Conservation (phyloP, 2,113 vertebrate genomes). For the Hippopotamus amphibius region DNA sequence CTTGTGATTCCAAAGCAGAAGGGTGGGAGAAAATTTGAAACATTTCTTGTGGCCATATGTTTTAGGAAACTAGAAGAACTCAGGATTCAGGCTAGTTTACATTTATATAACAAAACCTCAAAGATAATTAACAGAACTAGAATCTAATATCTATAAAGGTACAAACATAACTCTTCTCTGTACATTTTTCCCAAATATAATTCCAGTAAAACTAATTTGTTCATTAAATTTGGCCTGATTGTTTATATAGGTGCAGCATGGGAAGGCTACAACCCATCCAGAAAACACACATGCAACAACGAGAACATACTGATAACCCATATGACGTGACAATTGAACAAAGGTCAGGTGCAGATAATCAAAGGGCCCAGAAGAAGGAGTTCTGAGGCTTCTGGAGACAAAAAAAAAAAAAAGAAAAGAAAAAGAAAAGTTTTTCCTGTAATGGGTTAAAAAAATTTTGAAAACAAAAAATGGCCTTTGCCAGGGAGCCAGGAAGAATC, state of each 20-base stretch:
- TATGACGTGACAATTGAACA: neutral
- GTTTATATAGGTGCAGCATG: neutral
- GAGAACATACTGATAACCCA: neutral
- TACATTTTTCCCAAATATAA: neutral
- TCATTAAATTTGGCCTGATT: neutral
- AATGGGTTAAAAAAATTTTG: neutral
- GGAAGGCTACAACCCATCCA: neutral
- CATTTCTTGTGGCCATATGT: neutral
- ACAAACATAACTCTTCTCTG: neutral
- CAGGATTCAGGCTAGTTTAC: neutral
- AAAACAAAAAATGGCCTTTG: neutral
- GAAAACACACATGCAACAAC: neutral
- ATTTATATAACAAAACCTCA: neutral
- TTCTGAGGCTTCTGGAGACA: neutral
- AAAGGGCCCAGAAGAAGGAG: neutral
- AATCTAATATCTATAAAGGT: neutral
- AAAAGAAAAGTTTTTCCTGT: neutral
- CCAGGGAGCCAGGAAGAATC: neutral
- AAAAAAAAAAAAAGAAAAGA: neutral
- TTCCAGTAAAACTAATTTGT: neutral
- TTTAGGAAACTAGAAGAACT: neutral
- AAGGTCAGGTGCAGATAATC: neutral
- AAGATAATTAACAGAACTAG: neutral
- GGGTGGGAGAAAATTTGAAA: neutral
- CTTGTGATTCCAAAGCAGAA: neutral